Evolutionary conservation across 2,797 vertebrate genomes (phyloP).

Genomic region (Galagoides demidoff): DNA sequence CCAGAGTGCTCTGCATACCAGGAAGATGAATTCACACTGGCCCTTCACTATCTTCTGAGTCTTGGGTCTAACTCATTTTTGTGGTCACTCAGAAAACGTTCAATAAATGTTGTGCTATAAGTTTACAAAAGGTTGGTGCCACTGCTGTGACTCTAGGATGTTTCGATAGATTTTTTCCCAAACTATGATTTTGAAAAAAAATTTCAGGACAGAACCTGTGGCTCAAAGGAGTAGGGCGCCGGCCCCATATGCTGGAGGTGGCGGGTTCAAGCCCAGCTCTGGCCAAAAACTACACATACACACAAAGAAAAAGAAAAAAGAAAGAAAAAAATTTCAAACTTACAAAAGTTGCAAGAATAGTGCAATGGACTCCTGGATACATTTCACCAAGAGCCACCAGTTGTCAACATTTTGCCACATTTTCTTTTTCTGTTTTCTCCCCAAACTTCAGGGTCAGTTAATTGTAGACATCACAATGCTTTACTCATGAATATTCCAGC

Average conservation of each 20-base stretch:
- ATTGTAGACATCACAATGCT: background rate
- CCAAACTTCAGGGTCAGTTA: too few relatives aligned
- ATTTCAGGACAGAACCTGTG: too few relatives aligned
- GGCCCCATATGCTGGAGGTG: too few relatives aligned
- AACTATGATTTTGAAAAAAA: too few relatives aligned
- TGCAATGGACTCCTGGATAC: background rate
- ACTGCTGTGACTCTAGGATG: background rate
- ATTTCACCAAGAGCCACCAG: background rate
- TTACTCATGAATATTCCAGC: background rate
- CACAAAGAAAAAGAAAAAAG: too few relatives aligned
- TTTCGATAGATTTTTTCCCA: background rate
- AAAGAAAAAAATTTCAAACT: background rate
- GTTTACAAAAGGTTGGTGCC: background rate
- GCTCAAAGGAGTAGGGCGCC: too few relatives aligned
- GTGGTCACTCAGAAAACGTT: background rate
- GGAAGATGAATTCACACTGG: background rate
- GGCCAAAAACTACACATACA: too few relatives aligned
- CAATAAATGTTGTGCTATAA: background rate
- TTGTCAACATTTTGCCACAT: background rate
- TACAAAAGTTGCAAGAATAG: background rate
- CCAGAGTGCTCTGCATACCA: background rate
- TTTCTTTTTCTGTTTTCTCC: background rate
- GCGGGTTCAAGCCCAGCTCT: too few relatives aligned
- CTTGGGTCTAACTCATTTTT: background rate
- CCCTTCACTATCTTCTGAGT: background rate